Evolutionary conservation across 2,797 vertebrate genomes (phyloP), one percentile per base, ranked within the genome.

Genomic region (Pseudopleuronectes americanus): DNA sequence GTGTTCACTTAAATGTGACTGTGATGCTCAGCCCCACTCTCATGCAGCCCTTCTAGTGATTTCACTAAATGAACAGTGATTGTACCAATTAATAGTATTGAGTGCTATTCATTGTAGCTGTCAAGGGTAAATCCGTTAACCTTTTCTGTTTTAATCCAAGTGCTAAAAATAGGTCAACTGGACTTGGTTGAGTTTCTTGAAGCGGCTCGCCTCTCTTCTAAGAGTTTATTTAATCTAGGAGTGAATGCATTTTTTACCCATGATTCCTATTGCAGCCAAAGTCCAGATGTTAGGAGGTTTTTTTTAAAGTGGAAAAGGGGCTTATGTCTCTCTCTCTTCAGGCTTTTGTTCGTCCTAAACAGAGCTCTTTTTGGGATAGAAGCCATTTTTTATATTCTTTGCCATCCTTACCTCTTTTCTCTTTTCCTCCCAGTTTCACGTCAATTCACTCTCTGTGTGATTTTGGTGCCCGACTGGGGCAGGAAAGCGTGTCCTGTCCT

Each of bases 11-110:
- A 71, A 77, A 62, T 79, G 63, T 56, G 79, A 63, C 63, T 6
- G 33, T 48, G 52, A 90, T 82, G 76, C 92, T 94, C 90, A 69
- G 64, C 92, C 94, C 93, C 92, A 92, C 92, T 95, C 95, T 94
- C 93, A 91, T 93, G 94, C 94, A 95, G 93, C 94, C 92, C 90
- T 94, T 93, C 88, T 89, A 92, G 92, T 95, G 95, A 96, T 95
- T 95, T 94, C 88, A 90, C 95, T 95, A 96, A 96, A 95, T 95
- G 95, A 96, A 95, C 95, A 95, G 94, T 90, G 92, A 95, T 95
- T 95, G 94, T 94, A 95, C 94, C 94, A 96, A 96, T 96, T 95
- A 96, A 96, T 95, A 94, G 93, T 95, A 96, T 95, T 95, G 94
- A 96, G 92, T 94, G 95, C 94, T 96, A 94, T 95, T 96, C 94